Evolutionary conservation across 2,888 invertebrate species (phyloP), one percentile per base, ranked within the genome.

Genomic region (Lycophotia porphyrea): DNA sequence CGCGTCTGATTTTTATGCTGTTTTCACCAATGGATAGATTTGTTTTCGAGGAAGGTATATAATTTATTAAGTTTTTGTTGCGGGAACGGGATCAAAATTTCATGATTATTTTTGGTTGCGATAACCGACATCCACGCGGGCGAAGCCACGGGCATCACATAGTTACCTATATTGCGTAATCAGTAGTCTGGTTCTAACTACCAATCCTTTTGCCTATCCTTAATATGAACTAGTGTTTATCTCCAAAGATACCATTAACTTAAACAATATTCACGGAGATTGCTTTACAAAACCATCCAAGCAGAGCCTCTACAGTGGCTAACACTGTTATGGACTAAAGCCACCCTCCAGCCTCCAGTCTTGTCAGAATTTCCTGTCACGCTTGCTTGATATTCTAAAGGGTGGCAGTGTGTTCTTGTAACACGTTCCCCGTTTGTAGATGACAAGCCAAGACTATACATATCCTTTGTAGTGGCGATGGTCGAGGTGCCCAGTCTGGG

Each of bases 361-460:
- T 47, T 55, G 73, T 73, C 73, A 55, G 66, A 47, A 49, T 55
- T 63, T 55, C 78, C 44, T 31, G 78, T 47, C 52, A 78, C 34
- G 67, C 74, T 47, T 21, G 63, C 47, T 67, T 60, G 78, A 66
- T 52, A 55, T 78, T n/a, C 55, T 47, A 78, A 78, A 78, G 74
- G 67, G 18, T 27, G 18, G 11, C n/a, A 24, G 49, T 76, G 5
- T 36, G 42, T 31, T 39, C 39, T 39, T 24, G 63, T 64, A 15
- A 34, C n/a, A 13, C 18, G 55, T 55, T 34, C 27, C 7, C 3
- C 15, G 36, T 55, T 55, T 47, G 66, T n/a, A 21, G 63, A 24
- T 64, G 78, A 47, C 70, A 42, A 18, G 72, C n/a, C 42, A 42
- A 42, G 52, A 42, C 42, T 52, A 42, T 27, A 55, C 4, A 11